Percentiles rank a stretch among this genome's conserved stretches.
These are phyloP conservation scores for Virgularia gustaviana DNA, from an alignment of 92 coral and sea anemone genomes.

Conservation along the genomic window DNA sequence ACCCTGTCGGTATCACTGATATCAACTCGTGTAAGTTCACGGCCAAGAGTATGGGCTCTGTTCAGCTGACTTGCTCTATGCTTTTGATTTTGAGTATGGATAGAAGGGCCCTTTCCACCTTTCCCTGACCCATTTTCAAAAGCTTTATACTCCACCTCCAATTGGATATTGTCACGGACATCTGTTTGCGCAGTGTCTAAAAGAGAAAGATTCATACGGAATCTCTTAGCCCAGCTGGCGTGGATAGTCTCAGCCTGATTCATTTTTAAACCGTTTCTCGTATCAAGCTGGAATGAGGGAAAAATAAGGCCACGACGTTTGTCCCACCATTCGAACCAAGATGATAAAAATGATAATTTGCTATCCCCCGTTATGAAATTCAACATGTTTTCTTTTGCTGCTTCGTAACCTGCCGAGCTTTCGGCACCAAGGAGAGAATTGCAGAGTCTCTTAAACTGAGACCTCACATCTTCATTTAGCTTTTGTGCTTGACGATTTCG, in stretches of 20 bases:
- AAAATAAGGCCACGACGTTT: conserved; percentile 47
- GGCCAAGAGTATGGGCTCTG: not conserved
- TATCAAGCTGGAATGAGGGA: conserved; percentile 32
- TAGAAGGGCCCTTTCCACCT: conserved; percentile 45
- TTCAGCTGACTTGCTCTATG: not conserved
- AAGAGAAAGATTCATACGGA: conserved; percentile 46
- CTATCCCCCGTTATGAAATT: conserved; percentile 5
- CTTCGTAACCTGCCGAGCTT: too few species aligned
- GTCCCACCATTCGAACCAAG: conserved; percentile 57
- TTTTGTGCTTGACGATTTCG: conserved; percentile 48
- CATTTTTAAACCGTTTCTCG: conserved; percentile 31
- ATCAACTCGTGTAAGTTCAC: conserved; percentile 4
- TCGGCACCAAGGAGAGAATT: conserved; percentile 2
- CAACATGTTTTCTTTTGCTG: too few species aligned
- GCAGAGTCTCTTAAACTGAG: conserved; percentile 19
- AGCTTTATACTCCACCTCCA: conserved; percentile 43
- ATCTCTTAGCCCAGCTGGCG: conserved; percentile 55
- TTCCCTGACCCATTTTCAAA: conserved; percentile 29
- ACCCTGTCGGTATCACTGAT: not conserved
- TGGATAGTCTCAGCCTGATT: conserved; percentile 35
- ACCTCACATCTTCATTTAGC: conserved; percentile 33
- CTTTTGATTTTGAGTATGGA: not conserved
- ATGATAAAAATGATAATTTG: not conserved
- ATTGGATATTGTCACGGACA: conserved; percentile 40
- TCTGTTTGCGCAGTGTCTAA: conserved; percentile 46